Conservation (phyloP, 1,140 invertebrate genomes). For the Zaprionus davidi region DNA sequence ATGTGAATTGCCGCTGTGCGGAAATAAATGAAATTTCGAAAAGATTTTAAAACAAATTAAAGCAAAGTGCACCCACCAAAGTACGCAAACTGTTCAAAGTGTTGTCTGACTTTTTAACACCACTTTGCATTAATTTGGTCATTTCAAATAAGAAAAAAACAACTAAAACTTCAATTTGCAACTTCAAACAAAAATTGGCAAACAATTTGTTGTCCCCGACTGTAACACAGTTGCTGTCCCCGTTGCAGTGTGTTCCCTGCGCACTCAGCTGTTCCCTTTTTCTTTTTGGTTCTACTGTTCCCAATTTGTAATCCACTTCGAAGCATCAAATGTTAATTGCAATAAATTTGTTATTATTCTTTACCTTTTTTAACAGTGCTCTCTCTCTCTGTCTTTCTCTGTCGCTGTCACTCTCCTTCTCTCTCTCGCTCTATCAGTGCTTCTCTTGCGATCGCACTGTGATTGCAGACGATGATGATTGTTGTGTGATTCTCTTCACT, state of each 20-base stretch:
- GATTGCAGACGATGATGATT: slow-evolving; percentile 16
- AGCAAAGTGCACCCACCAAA: background rate
- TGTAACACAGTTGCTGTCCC: background rate
- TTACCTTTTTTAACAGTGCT: slow-evolving; percentile 3
- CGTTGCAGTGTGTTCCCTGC: background rate
- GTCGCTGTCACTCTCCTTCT: background rate
- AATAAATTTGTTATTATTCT: slow-evolving; percentile 41
- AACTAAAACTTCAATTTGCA: background rate
- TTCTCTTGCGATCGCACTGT: background rate
- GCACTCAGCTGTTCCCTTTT: slow-evolving; percentile 3
- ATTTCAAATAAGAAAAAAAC: background rate
- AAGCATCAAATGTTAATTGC: slow-evolving; percentile 17
- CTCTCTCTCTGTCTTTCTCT: slow-evolving; percentile 12
- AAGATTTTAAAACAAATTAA: slow-evolving; percentile 5
- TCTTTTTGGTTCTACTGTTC: slow-evolving; percentile 6
- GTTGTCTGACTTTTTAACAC: background rate
- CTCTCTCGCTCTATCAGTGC: background rate
- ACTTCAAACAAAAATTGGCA: background rate
- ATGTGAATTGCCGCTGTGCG: slow-evolving; percentile 3
- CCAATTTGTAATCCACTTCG: slow-evolving; percentile 20
- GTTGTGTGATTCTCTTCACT: slow-evolving; percentile 20
- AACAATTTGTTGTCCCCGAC: slow-evolving; percentile 2
- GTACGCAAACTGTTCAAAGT: background rate
- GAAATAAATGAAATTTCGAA: background rate
- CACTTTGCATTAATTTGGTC: background rate